These are phyloP conservation scores for Liodrosophila aerea DNA, from an alignment of 2,888 invertebrate species.

Conservation along the genomic window DNA sequence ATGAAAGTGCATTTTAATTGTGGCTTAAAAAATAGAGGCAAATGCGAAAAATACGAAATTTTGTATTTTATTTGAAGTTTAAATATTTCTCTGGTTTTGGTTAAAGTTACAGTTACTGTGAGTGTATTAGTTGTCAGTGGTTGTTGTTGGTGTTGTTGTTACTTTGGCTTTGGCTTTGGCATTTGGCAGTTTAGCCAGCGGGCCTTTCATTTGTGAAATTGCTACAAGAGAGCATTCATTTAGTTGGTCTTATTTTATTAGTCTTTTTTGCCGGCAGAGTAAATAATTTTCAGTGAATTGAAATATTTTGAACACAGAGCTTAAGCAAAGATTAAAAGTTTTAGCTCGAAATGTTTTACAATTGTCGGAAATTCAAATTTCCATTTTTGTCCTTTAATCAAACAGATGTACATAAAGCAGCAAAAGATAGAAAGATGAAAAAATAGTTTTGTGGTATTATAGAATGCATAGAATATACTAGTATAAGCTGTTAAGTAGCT, in stretches of 20 bases:
- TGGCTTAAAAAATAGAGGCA: neutral
- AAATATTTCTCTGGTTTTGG: conserved; percentile 8
- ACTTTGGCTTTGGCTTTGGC: conserved; percentile 5
- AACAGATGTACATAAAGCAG: neutral
- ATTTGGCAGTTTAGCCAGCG: conserved; percentile 17
- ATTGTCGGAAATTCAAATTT: too few species aligned
- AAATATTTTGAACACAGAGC: conserved; percentile 10
- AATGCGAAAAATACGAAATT: conserved; percentile 10
- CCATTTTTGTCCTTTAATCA: too few species aligned
- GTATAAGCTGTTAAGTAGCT: too few species aligned
- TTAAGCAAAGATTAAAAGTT: neutral
- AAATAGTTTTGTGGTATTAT: too few species aligned
- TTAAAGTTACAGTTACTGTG: conserved; percentile 25
- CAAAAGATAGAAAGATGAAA: too few species aligned
- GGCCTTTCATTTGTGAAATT: conserved; percentile 43
- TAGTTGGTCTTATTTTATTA: conserved; percentile 1
- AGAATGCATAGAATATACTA: too few species aligned
- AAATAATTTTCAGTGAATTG: conserved; percentile 54
- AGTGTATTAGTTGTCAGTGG: conserved; percentile 35
- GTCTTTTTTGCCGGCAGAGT: conserved; percentile 19
- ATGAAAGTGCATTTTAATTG: conserved; percentile 59
- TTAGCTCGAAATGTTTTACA: too few species aligned
- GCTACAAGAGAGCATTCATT: conserved; percentile 12
- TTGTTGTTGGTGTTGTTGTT: conserved; percentile 9
- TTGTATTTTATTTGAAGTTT: conserved; percentile 22